These are phyloP conservation scores for Helicorthomorpha holstii DNA, from an alignment of 1,140 invertebrate species.

Conservation along the genomic window DNA sequence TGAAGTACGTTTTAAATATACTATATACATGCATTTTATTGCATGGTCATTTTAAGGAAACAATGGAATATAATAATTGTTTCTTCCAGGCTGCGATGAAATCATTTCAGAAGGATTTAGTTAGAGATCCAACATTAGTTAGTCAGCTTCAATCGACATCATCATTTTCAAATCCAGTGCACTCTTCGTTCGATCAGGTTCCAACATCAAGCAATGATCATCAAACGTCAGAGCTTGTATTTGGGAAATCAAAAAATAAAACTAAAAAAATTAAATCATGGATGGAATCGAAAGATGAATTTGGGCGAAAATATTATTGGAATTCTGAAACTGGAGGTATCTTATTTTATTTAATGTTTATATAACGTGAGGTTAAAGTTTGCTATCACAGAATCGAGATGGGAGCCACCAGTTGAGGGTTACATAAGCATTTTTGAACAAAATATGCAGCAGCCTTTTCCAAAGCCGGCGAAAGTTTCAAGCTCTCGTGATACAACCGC, in stretches of 20 bases:
- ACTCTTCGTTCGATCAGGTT: constrained; percentile 50
- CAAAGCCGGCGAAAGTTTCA: no score
- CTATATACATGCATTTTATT: neutral
- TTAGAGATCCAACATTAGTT: neutral
- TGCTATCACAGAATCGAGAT: no score
- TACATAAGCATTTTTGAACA: constrained; percentile 6
- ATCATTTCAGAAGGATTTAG: constrained; percentile 1
- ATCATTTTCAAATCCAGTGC: constrained; percentile 41
- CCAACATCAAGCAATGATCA: no score
- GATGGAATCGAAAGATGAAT: constrained; percentile 42
- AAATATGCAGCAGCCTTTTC: constrained; percentile 1
- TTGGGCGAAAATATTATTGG: constrained; percentile 63
- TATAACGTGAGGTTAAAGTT: no score
- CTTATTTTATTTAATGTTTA: no score
- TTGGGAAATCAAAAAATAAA: no score
- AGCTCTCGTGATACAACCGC: no score
- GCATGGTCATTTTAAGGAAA: neutral
- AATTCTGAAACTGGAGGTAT: constrained; percentile 58
- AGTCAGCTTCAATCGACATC: neutral
- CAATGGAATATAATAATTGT: neutral
- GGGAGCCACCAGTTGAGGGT: constrained; percentile 8
- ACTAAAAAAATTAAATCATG: constrained; percentile 30
- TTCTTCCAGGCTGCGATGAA: neutral
- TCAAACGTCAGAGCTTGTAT: no score
- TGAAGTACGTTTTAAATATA: constrained; percentile 19